Evolutionary conservation across 2,797 vertebrate species (phyloP).

Genomic region (Ctenosaura bakeri): DNA sequence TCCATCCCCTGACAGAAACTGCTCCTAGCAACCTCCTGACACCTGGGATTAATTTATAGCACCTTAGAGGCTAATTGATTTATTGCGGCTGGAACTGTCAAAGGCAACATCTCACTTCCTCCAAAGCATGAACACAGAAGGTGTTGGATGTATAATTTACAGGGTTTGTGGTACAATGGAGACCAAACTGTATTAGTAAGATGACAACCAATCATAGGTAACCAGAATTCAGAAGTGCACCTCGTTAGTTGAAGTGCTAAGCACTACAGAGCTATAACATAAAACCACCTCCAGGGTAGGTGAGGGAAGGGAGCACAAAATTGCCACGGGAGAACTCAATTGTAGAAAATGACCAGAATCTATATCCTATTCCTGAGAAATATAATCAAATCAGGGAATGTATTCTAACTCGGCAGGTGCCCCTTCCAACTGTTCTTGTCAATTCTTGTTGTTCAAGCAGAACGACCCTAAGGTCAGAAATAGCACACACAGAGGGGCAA

Average conservation of each 20-base stretch:
- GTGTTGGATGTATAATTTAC: not conserved
- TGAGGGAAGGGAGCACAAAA: not conserved
- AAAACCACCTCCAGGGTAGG: not conserved
- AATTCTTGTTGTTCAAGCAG: slow-evolving; percentile 21
- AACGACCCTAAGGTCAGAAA: slow-evolving; percentile 5
- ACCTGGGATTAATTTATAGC: slow-evolving; percentile 19
- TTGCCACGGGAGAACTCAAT: too few relatives aligned
- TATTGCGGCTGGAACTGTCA: not conserved
- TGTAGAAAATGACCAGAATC: not conserved
- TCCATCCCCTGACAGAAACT: not conserved
- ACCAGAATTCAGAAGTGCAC: not conserved
- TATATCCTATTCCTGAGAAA: not conserved
- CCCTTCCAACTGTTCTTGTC: not conserved
- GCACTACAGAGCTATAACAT: not conserved
- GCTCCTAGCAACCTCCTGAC: not conserved
- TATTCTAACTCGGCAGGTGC: not conserved
- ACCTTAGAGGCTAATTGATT: slow-evolving; percentile 24
- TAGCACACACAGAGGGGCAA: not conserved
- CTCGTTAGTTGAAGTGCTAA: not conserved
- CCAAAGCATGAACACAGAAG: not conserved
- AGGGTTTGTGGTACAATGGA: not conserved
- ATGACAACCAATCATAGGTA: not conserved
- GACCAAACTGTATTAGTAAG: not conserved
- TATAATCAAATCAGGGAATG: not conserved
- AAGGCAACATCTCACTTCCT: not conserved